Conservation (phyloP, 2,797 vertebrate species). For the Acridotheres tristis region DNA sequence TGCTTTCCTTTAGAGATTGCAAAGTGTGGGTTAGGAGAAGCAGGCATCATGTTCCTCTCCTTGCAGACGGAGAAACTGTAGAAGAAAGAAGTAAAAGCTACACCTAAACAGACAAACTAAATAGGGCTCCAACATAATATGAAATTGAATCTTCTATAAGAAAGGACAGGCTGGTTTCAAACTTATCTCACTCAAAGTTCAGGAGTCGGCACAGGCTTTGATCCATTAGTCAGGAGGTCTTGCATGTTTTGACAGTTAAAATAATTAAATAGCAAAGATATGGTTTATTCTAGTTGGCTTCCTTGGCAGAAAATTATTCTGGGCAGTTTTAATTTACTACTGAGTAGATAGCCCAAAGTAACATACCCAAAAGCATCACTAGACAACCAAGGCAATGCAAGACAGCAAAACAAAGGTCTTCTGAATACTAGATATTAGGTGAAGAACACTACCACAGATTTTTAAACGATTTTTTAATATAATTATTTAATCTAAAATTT, state of each 20-base stretch:
- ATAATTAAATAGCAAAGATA: not conserved
- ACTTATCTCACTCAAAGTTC: not conserved
- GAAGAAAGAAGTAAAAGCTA: not conserved
- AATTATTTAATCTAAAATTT: not conserved
- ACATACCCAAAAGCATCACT: not conserved
- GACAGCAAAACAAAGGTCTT: not conserved
- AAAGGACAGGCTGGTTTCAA: not conserved
- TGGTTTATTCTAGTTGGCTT: not conserved
- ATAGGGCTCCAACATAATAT: not conserved
- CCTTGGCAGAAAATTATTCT: not conserved
- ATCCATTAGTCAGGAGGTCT: not conserved
- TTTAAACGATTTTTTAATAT: not conserved
- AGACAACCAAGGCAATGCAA: not conserved
- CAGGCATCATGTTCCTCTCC: not conserved
- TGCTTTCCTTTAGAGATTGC: not conserved
- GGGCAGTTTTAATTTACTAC: not conserved
- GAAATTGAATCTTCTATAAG: not conserved
- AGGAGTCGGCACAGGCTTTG: not conserved
- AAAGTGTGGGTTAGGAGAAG: not conserved
- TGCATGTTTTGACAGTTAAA: not conserved
- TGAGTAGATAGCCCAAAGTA: not conserved
- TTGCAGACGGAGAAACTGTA: not conserved
- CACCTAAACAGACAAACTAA: not conserved
- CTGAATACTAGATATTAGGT: not conserved
- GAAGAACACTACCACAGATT: not conserved